Conservation (phyloP, 1,140 invertebrate species). For the Ditylenchus dipsaci region DNA sequence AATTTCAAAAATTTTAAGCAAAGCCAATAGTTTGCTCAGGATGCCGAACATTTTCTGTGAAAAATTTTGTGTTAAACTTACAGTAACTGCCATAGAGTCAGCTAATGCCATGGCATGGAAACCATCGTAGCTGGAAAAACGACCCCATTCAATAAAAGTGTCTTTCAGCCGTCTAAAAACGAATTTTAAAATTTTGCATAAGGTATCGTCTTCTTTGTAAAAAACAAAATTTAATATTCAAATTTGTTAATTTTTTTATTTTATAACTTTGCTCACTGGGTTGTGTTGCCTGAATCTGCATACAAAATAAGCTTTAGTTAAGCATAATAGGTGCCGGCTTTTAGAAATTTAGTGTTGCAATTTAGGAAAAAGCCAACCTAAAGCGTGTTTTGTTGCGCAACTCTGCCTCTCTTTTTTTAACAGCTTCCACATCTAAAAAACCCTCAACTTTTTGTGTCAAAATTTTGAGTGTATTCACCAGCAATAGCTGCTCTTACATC, state of each 20-base stretch:
- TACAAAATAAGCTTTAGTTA: too few species aligned
- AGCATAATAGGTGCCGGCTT: too few species aligned
- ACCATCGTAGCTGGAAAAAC: conserved; percentile 22
- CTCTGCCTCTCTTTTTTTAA: conserved; percentile 15
- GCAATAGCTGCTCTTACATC: conserved; percentile 19
- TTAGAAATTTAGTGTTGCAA: too few species aligned
- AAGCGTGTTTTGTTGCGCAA: conserved; percentile 16
- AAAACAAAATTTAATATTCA: background rate
- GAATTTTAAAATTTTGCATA: background rate
- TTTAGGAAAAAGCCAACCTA: too few species aligned
- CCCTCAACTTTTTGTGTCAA: too few species aligned
- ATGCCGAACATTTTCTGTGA: too few species aligned
- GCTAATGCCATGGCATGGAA: conserved; percentile 16
- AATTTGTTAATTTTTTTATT: background rate
- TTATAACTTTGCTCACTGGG: too few species aligned
- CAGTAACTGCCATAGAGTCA: background rate
- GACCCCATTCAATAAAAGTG: conserved; percentile 31
- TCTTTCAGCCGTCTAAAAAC: conserved; percentile 20
- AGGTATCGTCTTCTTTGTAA: background rate
- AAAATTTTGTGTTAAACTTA: too few species aligned
- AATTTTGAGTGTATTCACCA: background rate
- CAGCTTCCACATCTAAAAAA: conserved; percentile 12
- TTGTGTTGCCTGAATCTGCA: too few species aligned
- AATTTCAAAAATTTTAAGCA: too few species aligned
- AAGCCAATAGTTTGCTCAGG: too few species aligned